These are phyloP conservation scores for Drosophila insularis DNA, from an alignment of 1,140 invertebrate species.

Conservation along the genomic window DNA sequence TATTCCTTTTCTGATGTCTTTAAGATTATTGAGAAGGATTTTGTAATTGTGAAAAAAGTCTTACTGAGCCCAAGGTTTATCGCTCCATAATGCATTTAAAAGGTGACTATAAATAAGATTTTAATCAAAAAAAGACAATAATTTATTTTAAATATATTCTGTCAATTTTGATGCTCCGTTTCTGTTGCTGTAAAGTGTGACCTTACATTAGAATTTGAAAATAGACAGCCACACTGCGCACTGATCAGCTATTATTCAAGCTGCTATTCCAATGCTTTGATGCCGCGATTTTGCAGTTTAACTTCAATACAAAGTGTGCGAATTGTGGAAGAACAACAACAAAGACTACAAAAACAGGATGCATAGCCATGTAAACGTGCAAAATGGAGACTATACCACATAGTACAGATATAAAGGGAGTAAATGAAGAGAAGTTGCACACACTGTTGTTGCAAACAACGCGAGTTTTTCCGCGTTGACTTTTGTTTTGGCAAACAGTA, in stretches of 20 bases:
- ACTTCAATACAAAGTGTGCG: background rate
- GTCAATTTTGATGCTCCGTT: too few species aligned
- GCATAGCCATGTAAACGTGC: conserved; percentile 21
- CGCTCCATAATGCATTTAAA: too few species aligned
- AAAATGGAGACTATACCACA: background rate
- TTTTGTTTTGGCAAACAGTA: conserved; percentile 71
- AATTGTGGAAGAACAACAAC: background rate
- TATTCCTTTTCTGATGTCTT: background rate
- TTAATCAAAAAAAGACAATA: too few species aligned
- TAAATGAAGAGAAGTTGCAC: conserved; percentile 38
- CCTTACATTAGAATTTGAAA: too few species aligned
- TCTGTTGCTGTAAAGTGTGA: too few species aligned
- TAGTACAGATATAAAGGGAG: conserved; percentile 1
- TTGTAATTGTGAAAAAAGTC: too few species aligned
- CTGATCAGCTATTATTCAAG: background rate
- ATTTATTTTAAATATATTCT: too few species aligned
- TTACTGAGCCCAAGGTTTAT: too few species aligned
- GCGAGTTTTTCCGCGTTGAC: conserved; percentile 40
- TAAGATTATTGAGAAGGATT: too few species aligned
- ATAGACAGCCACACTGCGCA: background rate
- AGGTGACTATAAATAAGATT: too few species aligned
- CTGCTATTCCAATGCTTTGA: background rate
- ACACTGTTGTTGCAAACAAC: conserved; percentile 21
- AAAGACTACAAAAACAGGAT: conserved; percentile 29
- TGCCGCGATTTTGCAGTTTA: background rate